Conservation (phyloP, 2,113 vertebrate species). For the Mohoua ochrocephala region DNA sequence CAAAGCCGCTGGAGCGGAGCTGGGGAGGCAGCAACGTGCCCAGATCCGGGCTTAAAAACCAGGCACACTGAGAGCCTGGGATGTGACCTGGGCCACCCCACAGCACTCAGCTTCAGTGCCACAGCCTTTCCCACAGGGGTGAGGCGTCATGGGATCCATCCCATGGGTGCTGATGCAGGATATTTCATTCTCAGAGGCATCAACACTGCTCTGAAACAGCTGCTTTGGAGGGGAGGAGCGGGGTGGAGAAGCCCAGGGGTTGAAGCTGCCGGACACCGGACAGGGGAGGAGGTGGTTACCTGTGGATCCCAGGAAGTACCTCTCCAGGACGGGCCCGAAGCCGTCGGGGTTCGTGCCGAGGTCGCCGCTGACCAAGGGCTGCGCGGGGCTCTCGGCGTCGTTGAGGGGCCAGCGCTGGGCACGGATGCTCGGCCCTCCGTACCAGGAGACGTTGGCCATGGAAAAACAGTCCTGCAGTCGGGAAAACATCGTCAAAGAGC, state of each 20-base stretch:
- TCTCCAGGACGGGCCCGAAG: constrained; percentile 83
- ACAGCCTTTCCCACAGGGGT: neutral
- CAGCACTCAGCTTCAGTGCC: neutral
- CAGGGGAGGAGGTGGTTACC: constrained; percentile 61
- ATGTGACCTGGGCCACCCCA: neutral
- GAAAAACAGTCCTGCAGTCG: constrained; percentile 85
- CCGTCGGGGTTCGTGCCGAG: constrained; percentile 71
- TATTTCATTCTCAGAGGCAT: accelerated
- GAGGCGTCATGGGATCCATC: accelerated
- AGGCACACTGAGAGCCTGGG: accelerated
- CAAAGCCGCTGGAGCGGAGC: accelerated
- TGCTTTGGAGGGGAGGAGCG: neutral
- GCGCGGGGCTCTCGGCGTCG: constrained; percentile 66
- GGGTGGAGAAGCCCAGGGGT: too few species aligned
- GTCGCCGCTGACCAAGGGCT: constrained; percentile 78
- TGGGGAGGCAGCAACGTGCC: neutral
- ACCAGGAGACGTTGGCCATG: constrained; percentile 90
- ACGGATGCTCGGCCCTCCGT: constrained; percentile 76
- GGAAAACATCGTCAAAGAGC: accelerated
- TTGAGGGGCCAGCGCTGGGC: constrained; percentile 82
- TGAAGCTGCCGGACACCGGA: accelerated
- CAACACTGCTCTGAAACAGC: accelerated
- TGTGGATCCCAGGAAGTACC: constrained; percentile 87
- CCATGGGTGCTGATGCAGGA: accelerated
- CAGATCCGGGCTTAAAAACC: neutral